phyloP scores from a whole-genome alignment of 1,140 invertebrate genomes.

The Uloborus diversus region DNA sequence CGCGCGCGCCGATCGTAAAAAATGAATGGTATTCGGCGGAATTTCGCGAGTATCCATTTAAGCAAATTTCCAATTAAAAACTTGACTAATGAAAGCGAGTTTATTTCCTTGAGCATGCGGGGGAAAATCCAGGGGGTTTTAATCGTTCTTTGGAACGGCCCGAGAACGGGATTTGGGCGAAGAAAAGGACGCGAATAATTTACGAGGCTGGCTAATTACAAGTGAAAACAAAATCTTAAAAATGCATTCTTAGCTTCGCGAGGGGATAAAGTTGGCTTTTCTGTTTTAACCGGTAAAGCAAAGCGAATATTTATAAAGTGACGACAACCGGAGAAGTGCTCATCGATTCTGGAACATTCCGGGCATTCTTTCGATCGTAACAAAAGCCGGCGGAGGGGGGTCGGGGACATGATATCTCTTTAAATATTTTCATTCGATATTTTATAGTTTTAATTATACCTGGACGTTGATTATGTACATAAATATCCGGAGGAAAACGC shows the following conservation, averaged over 20 bases:
- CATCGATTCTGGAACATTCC: slow-evolving; percentile 39
- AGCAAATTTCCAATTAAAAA: slow-evolving; percentile 56
- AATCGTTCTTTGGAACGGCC: slow-evolving; percentile 39
- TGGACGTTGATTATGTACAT: slow-evolving; percentile 55
- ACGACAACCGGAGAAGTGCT: slow-evolving; percentile 32
- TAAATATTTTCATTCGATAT: slow-evolving; percentile 57
- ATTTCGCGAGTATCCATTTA: slow-evolving; percentile 42
- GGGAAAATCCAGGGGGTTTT: not conserved
- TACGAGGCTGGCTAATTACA: slow-evolving; percentile 52
- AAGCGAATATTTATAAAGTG: slow-evolving; percentile 55
- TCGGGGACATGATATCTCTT: slow-evolving; percentile 50
- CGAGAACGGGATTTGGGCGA: slow-evolving; percentile 30
- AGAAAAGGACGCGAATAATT: slow-evolving; percentile 51
- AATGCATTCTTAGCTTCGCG: slow-evolving; percentile 24
- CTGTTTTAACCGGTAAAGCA: slow-evolving; percentile 53
- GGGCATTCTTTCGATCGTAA: slow-evolving; percentile 34
- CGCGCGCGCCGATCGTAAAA: slow-evolving; percentile 36
- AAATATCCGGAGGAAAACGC: slow-evolving; percentile 35
- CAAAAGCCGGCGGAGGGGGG: too few species aligned
- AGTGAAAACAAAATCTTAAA: slow-evolving; percentile 55
- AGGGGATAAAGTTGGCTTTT: slow-evolving; percentile 54
- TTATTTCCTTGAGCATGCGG: slow-evolving; percentile 25
- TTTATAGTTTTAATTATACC: slow-evolving; percentile 57
- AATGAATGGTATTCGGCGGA: slow-evolving; percentile 45
- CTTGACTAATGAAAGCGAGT: slow-evolving; percentile 55